A percentile compares a stretch with the other conserved stretches of the same genome.
Conservation (phyloP, 1,140 invertebrate species). For the Cyclina sinensis region DNA sequence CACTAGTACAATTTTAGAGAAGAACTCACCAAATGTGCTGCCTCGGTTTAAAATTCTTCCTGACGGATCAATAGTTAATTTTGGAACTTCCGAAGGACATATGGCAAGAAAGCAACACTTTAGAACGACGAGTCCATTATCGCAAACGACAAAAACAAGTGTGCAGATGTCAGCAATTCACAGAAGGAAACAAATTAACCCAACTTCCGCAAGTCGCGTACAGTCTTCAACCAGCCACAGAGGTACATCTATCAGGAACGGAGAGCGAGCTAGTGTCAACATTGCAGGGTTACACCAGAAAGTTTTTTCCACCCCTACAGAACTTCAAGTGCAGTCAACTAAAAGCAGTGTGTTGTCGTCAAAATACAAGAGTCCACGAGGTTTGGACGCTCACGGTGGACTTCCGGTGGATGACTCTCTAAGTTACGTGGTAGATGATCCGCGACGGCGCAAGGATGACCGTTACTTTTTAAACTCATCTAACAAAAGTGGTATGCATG, state of each 20-base stretch:
- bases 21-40: not conserved
- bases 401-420: not conserved
- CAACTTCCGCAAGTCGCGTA: not conserved
- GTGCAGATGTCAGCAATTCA: not conserved
- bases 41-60: conserved; percentile 38
- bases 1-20: not conserved
- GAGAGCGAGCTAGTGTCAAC: no score
- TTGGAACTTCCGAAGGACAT: not conserved
- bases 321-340: not conserved
- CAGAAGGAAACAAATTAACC: not conserved
- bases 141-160: not conserved
- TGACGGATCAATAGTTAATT: conserved; percentile 57
- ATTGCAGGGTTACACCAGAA: not conserved
- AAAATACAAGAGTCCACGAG: not conserved
- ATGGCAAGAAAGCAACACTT: not conserved
- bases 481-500: not conserved
- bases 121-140: not conserved
- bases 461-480: not conserved
- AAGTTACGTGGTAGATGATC: not conserved
- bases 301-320: not conserved
- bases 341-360: not conserved
- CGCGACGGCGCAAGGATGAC: not conserved
- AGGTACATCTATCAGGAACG: not conserved
- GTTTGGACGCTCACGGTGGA: not conserved
- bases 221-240: not conserved